Conservation (phyloP, 2,113 vertebrate genomes). For the Pogonocichla stellata region DNA sequence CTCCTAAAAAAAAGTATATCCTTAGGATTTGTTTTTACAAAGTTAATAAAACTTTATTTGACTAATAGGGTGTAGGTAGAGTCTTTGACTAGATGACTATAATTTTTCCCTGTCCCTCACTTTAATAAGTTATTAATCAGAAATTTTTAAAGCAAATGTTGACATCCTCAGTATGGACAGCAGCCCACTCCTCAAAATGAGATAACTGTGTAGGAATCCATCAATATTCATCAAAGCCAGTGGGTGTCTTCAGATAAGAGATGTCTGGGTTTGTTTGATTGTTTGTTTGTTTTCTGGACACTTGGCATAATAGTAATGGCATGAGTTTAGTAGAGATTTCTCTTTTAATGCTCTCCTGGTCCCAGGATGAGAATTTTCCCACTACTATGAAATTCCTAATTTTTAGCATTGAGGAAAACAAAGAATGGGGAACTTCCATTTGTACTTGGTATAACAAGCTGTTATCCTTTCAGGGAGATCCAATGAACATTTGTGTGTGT, state of each 20-base stretch:
- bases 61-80: accelerated
- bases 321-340: not conserved
- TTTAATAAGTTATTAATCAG: not conserved
- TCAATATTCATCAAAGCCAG: not conserved
- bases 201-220: not conserved
- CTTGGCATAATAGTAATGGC: not conserved
- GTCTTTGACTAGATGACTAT: not conserved
- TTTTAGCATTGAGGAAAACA: not conserved
- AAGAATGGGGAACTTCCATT: not conserved
- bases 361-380: not conserved
- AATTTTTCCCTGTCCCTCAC: not conserved
- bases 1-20: not conserved
- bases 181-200: not conserved
- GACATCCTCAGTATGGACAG: not conserved
- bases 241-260: not conserved
- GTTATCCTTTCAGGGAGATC: not conserved
- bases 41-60: not conserved
- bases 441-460: not conserved
- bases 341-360: not conserved
- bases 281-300: not conserved
- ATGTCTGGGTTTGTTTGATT: not conserved
- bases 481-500: not conserved
- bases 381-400: not conserved
- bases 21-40: not conserved
- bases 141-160: not conserved